Evolutionary conservation across 2,888 invertebrate species (phyloP), one percentile per base, ranked within the genome.

Genomic region (Choreutis nemorana): DNA sequence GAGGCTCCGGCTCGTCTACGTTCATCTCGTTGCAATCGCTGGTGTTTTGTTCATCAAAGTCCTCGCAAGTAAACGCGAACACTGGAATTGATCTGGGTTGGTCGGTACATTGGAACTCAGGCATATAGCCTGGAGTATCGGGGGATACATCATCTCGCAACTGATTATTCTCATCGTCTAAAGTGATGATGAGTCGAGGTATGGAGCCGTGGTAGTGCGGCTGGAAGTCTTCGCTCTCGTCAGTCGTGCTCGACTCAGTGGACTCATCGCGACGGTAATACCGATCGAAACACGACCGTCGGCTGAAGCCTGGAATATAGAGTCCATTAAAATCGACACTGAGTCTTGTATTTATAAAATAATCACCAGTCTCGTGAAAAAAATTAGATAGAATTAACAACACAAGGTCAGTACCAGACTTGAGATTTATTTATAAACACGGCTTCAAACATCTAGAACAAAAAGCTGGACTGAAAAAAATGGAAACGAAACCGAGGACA

Each of bases 51-150:
- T 64, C 70, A 31, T 77, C 75, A 29, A 61, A 67, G 38, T 77
- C 78, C 32, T 73, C 77, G 35, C 77, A 77, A 1, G 75, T 77
- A 37, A 77, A 77, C 0, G 75, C 67, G 37, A 78, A 78, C 2
- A 77, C 54, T 1, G 77, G 75, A 9, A 75, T 68, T 2, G 63
- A 65, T 1, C 62, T 50, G 2, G 56, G 48, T 2, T 55, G 52
- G 1, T 40, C 42, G 27, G 41, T 44, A 9, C 14, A 11, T 27
- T 49, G 49, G 4, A 68, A 40, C 34, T 75, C 73, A n/a, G 57
- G 37, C 3, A 70, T 68, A 35, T 58, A 70, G 13, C 68, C 67
- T 1, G 72, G 72, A 1, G 73, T 68, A 21, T 68, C 72, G 3
- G 75, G 75, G 0, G 73, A 70, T 27, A 62, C 33, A 21, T 73